Evolutionary conservation across 2,888 invertebrate genomes (phyloP), one percentile per base, ranked within the genome.

Genomic region (Carcina quercana): DNA sequence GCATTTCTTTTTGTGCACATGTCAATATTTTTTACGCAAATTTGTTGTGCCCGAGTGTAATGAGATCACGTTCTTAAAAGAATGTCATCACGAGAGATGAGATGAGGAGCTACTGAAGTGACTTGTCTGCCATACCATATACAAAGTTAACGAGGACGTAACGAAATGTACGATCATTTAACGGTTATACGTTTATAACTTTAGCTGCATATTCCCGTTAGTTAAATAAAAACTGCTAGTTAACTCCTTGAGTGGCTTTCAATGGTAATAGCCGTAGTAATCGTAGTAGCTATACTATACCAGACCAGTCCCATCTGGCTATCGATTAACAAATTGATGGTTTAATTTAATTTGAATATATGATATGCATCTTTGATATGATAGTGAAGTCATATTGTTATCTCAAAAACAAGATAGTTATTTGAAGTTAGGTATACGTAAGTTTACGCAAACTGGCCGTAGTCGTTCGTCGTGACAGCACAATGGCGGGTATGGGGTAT

Each of bases 1-100:
- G 70, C 78, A 78, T 78, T 78, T 78, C 75, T 74, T 73, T 70
- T 64, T 69, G 63, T 68, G 59, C 58, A 52, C 47, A 53, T 53
- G 57, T 62, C 53, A 60, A 59, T 65, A 63, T 53, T 66, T 43
- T 59, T 59, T n/a, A n/a, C n/a, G 46, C 50, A 50, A 52, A 49
- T 59, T 53, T 63, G 24, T 11, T 24, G 11, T 54, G 42, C 41
- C 38, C 38, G 39, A 35, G 43, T 39, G 27, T 44, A 60, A 55
- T 34, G 43, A 53, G 57, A 53, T 40, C 47, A 35, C 29, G 40
- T 34, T 13, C 17, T 5, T 17, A 17, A 5, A 17, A 25, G 12
- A n/a, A 11, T 24, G 12, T 11, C n/a, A n/a, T n/a, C n/a, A n/a
- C n/a, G n/a, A n/a, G n/a, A n/a, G n/a, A n/a, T n/a, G n/a, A n/a